phyloP scores from a whole-genome alignment of 2,888 invertebrate species.

The Polymixis flavicincta region DNA sequence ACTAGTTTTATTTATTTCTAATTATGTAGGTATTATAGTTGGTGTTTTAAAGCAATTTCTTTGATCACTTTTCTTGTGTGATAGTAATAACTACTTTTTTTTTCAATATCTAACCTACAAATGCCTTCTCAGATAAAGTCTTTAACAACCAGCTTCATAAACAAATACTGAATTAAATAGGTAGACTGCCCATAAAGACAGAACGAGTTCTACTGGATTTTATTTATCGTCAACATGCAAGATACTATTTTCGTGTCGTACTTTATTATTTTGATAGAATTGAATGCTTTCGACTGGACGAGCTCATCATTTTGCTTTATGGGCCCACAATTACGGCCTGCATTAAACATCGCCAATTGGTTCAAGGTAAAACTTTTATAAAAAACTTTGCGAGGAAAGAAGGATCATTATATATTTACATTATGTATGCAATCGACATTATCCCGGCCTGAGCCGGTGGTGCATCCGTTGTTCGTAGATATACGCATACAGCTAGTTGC shows the following conservation, averaged over 20 bases:
- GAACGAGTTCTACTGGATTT: slow-evolving; percentile 44
- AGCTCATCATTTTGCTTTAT: slow-evolving; percentile 43
- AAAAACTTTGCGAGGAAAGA: slow-evolving; percentile 64
- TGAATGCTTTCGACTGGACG: slow-evolving; percentile 35
- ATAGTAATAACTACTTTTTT: not conserved
- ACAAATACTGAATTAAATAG: slow-evolving; percentile 36
- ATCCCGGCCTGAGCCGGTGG: slow-evolving; percentile 66
- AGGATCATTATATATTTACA: slow-evolving; percentile 68
- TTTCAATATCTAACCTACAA: not conserved
- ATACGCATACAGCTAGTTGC: slow-evolving; percentile 61
- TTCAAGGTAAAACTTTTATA: slow-evolving; percentile 46
- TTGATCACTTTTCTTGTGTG: not conserved
- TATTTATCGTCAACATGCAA: slow-evolving; percentile 36
- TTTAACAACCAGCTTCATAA: slow-evolving; percentile 6
- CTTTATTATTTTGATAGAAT: slow-evolving; percentile 39
- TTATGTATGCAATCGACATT: slow-evolving; percentile 74
- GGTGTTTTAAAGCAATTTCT: not conserved
- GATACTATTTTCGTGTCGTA: slow-evolving; percentile 29
- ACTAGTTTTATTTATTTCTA: slow-evolving; percentile 1
- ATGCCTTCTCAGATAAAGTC: not conserved
- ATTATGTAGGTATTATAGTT: not conserved
- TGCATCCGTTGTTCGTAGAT: slow-evolving; percentile 64
- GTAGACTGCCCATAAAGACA: slow-evolving; percentile 20
- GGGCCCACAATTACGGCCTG: slow-evolving; percentile 37
- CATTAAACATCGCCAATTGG: slow-evolving; percentile 41